A percentile compares a stretch with the other conserved stretches of the same genome.
Evolutionary conservation across 2,888 invertebrate genomes (phyloP).

Genomic region (Philopedon plagiatum): DNA sequence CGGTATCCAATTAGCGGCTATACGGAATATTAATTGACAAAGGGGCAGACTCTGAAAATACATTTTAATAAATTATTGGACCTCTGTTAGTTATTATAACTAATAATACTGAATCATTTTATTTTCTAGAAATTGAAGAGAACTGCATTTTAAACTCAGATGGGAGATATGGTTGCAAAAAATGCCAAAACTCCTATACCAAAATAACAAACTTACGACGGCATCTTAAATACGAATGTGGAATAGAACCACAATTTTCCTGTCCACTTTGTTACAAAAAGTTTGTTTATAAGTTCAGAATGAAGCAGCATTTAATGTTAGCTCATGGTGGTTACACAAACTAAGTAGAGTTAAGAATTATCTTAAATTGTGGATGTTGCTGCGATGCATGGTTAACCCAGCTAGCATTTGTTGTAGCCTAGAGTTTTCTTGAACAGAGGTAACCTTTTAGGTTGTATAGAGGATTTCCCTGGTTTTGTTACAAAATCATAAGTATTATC

Average conservation of each 20-base stretch:
- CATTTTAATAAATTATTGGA: too few relatives aligned
- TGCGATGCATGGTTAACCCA: too few relatives aligned
- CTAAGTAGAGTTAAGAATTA: background rate
- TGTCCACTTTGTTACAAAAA: conserved; percentile 51
- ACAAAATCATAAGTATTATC: too few relatives aligned
- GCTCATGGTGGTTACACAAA: conserved; percentile 25
- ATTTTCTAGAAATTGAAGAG: conserved; percentile 37
- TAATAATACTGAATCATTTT: background rate
- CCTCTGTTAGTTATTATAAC: too few relatives aligned
- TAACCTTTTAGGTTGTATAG: too few relatives aligned
- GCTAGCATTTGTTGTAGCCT: too few relatives aligned
- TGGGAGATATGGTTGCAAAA: conserved; percentile 68
- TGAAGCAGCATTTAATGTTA: conserved; percentile 44
- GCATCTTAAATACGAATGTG: conserved; percentile 83
- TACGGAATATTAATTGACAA: too few relatives aligned
- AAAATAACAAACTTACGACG: conserved; percentile 80
- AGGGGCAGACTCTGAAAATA: too few relatives aligned
- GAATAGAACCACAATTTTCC: conserved; percentile 56
- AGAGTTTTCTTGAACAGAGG: too few relatives aligned
- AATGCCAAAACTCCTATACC: conserved; percentile 83
- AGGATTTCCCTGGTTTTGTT: too few relatives aligned
- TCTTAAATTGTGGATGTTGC: too few relatives aligned
- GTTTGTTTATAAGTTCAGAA: conserved; percentile 50
- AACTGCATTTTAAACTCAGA: conserved; percentile 31
- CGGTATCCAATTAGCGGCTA: too few relatives aligned